Evolutionary conservation across 1,140 invertebrate species (phyloP).

Genomic region (Papilio aristodemus): DNA sequence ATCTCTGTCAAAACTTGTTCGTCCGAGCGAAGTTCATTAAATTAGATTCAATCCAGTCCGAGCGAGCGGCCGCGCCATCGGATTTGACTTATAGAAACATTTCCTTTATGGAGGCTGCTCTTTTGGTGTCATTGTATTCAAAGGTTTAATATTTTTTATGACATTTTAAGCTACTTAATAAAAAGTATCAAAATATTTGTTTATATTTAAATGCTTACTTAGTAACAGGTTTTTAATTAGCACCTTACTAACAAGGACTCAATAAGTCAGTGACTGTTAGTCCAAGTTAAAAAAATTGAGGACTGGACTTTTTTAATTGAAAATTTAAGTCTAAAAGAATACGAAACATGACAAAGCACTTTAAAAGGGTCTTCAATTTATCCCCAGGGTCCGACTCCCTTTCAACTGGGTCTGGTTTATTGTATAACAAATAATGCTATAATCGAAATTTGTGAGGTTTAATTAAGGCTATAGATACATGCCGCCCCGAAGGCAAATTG

Average conservation of each 20-base stretch:
- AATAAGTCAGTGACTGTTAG: no score
- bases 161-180: no score
- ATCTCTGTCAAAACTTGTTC: slow-evolving; percentile 5
- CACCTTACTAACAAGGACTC: no score
- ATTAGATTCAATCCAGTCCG: background rate
- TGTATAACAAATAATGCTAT: background rate
- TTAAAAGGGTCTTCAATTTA: background rate
- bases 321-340: no score
- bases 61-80: background rate
- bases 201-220: no score
- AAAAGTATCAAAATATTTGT: no score
- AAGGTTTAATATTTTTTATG: no score
- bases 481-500: slow-evolving; percentile 7
- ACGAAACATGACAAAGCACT: background rate
- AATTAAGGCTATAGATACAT: background rate
- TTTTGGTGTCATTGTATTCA: no score
- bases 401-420: background rate
- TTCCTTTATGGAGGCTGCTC: background rate
- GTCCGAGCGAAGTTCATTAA: background rate
- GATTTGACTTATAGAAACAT: slow-evolving; percentile 13
- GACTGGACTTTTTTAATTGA: no score
- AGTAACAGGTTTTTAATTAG: no score
- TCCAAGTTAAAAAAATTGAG: no score
- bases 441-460: background rate
- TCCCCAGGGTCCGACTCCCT: background rate